Base-by-base conservation (phyloP, 2,113 vertebrate genomes). In the Heteronetta atricapilla region DNA sequence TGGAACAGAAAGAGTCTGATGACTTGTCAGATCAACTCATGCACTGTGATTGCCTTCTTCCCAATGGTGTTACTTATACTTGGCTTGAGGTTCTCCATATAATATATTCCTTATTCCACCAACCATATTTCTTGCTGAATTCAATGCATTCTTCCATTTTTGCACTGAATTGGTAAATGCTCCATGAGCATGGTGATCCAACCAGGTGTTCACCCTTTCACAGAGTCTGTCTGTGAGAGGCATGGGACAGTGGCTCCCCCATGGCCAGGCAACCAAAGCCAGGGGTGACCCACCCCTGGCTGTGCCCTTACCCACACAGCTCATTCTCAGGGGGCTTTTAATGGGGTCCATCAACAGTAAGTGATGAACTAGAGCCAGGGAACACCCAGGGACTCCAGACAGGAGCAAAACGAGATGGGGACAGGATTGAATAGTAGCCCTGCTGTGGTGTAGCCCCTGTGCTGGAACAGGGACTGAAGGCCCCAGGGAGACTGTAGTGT, bases 391-490 rank as follows among this genome's bases (percentile, higher is more conserved):
- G 8, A 1, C 4, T 34, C 29, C 58, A 82, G 20, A 9, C 38
- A 66, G 18, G 29, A 64, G 56, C 8, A n/a, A 85, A 76, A 67
- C 10, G 21, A 52, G 10, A 21, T 0, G 1, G 53, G 68, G 38
- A 40, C 0, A 1, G 10, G 4, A 10, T 21, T 84, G 29, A 20
- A 74, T 22, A 40, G 11, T 1, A 4, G 15, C 8, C 12, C 23
- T 66, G 29, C 20, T 74, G 23, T 1, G 5, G 10, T 0, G 0
- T 25, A n/a, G n/a, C n/a, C n/a, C n/a, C n/a, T n/a, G n/a, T 42
- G 4, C 9, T 62, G 73, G 19, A 3, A 5, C 15, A 82, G 55
- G 22, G 14, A 23, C 10, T 23, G 18, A 14, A 14, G 26, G 11
- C 8, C 7, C 29, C 34, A 28, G 3, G 0, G 11, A 4, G 6